Percentiles rank a stretch among this genome's conserved stretches.
These are phyloP conservation scores for Hippocampus comes DNA, from an alignment of 2,113 vertebrate species.

Conservation along the genomic window DNA sequence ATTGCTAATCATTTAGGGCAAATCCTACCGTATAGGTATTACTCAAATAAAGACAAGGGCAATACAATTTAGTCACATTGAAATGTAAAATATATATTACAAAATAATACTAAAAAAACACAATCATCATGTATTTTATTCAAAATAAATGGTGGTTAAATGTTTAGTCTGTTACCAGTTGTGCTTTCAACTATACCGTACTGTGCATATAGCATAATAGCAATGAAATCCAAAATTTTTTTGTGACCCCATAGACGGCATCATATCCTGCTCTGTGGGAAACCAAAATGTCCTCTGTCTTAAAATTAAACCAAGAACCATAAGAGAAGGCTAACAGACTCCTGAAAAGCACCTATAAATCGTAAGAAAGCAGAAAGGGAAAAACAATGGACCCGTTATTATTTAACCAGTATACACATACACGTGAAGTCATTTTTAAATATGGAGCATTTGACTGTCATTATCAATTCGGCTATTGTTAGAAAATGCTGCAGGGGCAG, in stretches of 20 bases:
- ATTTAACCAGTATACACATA: constrained; percentile 14
- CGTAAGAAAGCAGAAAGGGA: not conserved
- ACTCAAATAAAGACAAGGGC: not conserved
- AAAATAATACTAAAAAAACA: constrained; percentile 1
- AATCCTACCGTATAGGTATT: not conserved
- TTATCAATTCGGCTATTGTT: constrained; percentile 6
- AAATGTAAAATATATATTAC: constrained; percentile 10
- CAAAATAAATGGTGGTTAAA: not conserved
- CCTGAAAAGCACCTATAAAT: constrained; percentile 26
- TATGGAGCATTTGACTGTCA: constrained; percentile 27
- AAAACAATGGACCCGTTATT: constrained; percentile 19
- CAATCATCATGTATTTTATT: constrained; percentile 4
- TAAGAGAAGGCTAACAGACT: constrained; percentile 17
- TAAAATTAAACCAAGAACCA: not conserved
- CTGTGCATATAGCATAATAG: not conserved
- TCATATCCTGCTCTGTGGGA: constrained; percentile 23
- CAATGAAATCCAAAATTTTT: not conserved
- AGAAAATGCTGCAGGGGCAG: not conserved
- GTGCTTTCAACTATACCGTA: not conserved
- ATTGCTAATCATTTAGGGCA: constrained; percentile 6
- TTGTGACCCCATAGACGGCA: constrained; percentile 23
- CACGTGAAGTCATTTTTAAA: constrained; percentile 9
- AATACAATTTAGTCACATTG: not conserved
- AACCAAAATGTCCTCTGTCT: constrained; percentile 10
- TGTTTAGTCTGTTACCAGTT: constrained; percentile 10